Percentiles rank a stretch among this genome's conserved stretches.
These are phyloP conservation scores for Brachynemurus nebulosus DNA, from an alignment of 2,888 invertebrate genomes.

Conservation along the genomic window DNA sequence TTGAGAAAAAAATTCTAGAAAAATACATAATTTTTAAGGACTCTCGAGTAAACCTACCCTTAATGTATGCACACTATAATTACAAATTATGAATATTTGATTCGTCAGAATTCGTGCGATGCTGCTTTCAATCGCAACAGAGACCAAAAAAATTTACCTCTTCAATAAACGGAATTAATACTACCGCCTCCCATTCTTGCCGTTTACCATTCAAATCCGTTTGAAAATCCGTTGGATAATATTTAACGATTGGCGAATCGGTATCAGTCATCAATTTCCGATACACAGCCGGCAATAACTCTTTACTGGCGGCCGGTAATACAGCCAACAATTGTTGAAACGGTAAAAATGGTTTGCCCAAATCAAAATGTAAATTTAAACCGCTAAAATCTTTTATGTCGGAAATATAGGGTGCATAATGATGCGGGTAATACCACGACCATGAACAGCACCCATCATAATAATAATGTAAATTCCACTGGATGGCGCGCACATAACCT, in stretches of 20 bases:
- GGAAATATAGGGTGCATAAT: slow-evolving; percentile 93
- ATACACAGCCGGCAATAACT: slow-evolving; percentile 62
- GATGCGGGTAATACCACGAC: slow-evolving; percentile 97
- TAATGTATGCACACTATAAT: too few relatives aligned
- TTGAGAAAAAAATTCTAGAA: too few relatives aligned
- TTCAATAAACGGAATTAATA: slow-evolving; percentile 85
- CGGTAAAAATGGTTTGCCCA: slow-evolving; percentile 80
- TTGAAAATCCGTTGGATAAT: slow-evolving; percentile 81
- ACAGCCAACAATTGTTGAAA: slow-evolving; percentile 86
- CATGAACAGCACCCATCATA: slow-evolving; percentile 94
- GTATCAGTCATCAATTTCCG: slow-evolving; percentile 63
- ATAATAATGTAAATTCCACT: slow-evolving; percentile 95
- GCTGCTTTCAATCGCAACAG: too few relatives aligned
- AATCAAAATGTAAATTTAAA: slow-evolving; percentile 60
- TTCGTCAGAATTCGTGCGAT: too few relatives aligned
- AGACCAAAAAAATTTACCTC: slow-evolving; percentile 48
- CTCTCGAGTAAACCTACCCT: too few relatives aligned
- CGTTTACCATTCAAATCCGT: slow-evolving; percentile 93
- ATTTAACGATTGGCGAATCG: slow-evolving; percentile 71
- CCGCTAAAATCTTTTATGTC: slow-evolving; percentile 71
- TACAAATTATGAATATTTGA: too few relatives aligned
- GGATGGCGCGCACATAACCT: slow-evolving; percentile 83
- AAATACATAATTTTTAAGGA: too few relatives aligned
- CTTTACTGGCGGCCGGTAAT: slow-evolving; percentile 72
- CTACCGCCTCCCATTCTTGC: slow-evolving; percentile 94